phyloP scores from a whole-genome alignment of 1,140 invertebrate species.

The Cherax quadricarinatus region DNA sequence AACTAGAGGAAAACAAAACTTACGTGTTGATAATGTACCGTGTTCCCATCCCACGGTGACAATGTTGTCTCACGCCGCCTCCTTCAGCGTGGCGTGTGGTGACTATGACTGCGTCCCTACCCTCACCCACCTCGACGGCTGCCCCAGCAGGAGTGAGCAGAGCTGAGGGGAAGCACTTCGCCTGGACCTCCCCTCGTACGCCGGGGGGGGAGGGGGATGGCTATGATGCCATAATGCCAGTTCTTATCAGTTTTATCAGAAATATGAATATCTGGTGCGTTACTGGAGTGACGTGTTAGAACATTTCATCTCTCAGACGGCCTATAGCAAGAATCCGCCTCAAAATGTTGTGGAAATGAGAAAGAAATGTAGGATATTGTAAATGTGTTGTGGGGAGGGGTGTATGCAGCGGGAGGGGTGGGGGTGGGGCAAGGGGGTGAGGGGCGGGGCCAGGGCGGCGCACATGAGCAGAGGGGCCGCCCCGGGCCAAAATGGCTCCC shows the following conservation, averaged over 20 bases:
- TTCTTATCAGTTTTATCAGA: too few species aligned
- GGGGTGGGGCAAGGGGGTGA: background rate
- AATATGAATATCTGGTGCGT: too few species aligned
- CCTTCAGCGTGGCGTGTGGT: background rate
- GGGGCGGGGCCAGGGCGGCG: constrained; percentile 21
- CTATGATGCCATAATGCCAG: background rate
- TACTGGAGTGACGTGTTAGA: too few species aligned
- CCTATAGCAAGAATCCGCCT: too few species aligned
- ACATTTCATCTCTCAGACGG: too few species aligned
- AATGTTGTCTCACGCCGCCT: background rate
- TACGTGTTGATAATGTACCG: background rate
- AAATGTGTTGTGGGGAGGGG: background rate
- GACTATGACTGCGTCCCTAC: background rate
- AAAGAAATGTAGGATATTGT: too few species aligned
- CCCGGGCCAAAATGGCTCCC: constrained; percentile 67
- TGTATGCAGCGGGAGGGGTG: constrained; percentile 1
- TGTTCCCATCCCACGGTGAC: background rate
- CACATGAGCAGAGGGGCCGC: constrained; percentile 69
- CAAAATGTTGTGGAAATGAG: too few species aligned
- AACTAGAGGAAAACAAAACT: too few species aligned
- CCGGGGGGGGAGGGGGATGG: background rate
- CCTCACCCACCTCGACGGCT: constrained; percentile 16
- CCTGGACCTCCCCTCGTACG: constrained; percentile 13
- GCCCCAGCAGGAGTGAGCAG: constrained; percentile 47
- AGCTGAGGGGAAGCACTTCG: constrained; percentile 45